Base-by-base conservation (phyloP, 2,113 vertebrate genomes). In the Callorhinus ursinus region DNA sequence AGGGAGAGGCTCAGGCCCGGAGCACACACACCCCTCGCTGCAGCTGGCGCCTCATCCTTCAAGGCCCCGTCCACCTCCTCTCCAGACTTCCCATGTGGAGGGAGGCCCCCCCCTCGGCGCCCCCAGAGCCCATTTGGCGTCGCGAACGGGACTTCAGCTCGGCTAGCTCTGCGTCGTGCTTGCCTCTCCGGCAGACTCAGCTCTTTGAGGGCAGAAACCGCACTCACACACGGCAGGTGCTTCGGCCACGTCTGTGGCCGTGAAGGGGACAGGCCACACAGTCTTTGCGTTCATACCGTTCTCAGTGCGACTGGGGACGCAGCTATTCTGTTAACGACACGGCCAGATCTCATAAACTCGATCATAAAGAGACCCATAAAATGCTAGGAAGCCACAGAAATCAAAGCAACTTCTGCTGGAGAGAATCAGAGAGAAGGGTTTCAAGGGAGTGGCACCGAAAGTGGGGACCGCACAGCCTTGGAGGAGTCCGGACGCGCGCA, bases 351-450 rank as follows among this genome's bases (percentile, higher is more conserved):
- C 72, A 80, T 82, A 31, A 85, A 91, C n/a, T 77, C 63, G 69
- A 36, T 46, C 46, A 51, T 36, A 93, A 77, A 61, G 49, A 61
- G 57, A 61, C 31, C 51, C 93, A 94, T 87, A 80, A 87, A 97
- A 88, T 53, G 21, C 19, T 51, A 65, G 26, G 28, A 90, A 88
- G 46, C 24, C 53, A 46, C 24, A 93, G 42, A 95, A 81, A 85
- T 42, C 49, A 76, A 55, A 81, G n/a, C 42, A 18, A 51, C 63
- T 65, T 77, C 81, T 97, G 46, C 82, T 28, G 59, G 10, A 93
- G 53, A 93, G 88, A 84, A 24, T 49, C 2, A 1, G 39, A 57
- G 76, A 93, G n/a, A 33, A 74, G 46, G 24, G 14, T 95, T 88
- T 71, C 69, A 55, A 67, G 71, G 59, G 84, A 84, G 57, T 39